These are phyloP conservation scores for Lymantria dispar DNA, from an alignment of 2,888 invertebrate species.

Conservation along the genomic window DNA sequence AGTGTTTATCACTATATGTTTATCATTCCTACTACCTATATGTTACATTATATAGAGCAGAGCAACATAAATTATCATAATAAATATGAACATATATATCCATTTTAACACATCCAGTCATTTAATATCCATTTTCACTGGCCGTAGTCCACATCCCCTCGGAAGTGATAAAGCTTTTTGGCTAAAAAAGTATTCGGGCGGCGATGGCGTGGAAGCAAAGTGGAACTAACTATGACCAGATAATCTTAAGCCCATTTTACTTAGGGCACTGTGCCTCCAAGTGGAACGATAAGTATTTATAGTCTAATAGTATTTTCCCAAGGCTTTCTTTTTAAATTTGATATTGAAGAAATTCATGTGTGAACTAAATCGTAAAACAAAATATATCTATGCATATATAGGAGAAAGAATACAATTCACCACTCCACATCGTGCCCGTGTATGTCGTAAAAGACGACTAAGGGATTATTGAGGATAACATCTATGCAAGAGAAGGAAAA, in stretches of 20 bases:
- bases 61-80: too few relatives aligned
- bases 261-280: slow-evolving; percentile 44
- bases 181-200: slow-evolving; percentile 76
- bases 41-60: too few relatives aligned
- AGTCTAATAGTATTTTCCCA: slow-evolving; percentile 12
- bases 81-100: neutral
- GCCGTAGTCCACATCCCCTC: slow-evolving; percentile 66
- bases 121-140: slow-evolving; percentile 33
- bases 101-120: slow-evolving; percentile 37
- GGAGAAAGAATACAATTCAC: too few relatives aligned
- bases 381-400: too few relatives aligned
- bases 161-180: slow-evolving; percentile 82
- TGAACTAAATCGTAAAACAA: too few relatives aligned
- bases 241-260: slow-evolving; percentile 51
- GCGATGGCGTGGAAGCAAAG: slow-evolving; percentile 75
- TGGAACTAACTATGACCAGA: slow-evolving; percentile 61
- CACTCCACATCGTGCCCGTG: too few relatives aligned
- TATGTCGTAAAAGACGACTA: too few relatives aligned
- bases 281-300: slow-evolving; percentile 58
- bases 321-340: neutral
- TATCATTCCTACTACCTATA: too few relatives aligned
- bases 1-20: too few relatives aligned
- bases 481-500: too few relatives aligned
- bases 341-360: too few relatives aligned
- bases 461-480: too few relatives aligned